Base-by-base conservation (phyloP, 2,113 vertebrate species). In the Todiramphus saurophagus region DNA sequence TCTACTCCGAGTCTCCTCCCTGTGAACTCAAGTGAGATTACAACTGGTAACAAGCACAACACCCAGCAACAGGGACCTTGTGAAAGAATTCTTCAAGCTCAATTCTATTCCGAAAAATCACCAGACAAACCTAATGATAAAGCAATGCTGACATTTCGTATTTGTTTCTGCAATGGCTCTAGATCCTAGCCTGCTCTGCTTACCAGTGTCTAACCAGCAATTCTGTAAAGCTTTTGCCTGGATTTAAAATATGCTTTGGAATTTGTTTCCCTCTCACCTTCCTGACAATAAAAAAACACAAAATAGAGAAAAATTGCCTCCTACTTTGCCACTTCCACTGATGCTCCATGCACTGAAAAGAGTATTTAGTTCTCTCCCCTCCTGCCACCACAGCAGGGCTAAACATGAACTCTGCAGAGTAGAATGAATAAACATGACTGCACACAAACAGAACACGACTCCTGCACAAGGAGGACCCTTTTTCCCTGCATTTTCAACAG, bases 401-500 rank as follows among this genome's bases (percentile, higher is more conserved):
- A 25, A 89, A 77, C 46, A 10, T 3, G 56, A 91, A 63, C 82
- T 82, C 87, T 41, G 90, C 70, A 4, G 41, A 93, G 87, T 10
- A 76, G 87, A 91, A 59, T 5, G 72, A 89, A 93, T 33, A 43
- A 70, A 79, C 56, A 90, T 0, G 5, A 76, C 74, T 76, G 58
- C 82, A 90, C 50, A 66, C 89, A 84, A 73, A 55, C 89, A 82
- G 91, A 55, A 69, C 87, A 86, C 73, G 60, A 87, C 30, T 56
- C 58, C 83, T 2, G 48, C 81, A 59, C 31, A 11, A 56, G 78
- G 75, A 82, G 60, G 18, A 46, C 66, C 55, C 90, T 84, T 72
- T 46, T 48, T 20, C 83, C 95, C 87, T 95, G 86, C 92, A 46
- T 43, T 77, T 53, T 80, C 89, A 94, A 83, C 87, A 88, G 92